A percentile compares a stretch with the other conserved stretches of the same genome.
phyloP scores from a whole-genome alignment of 1,140 invertebrate species.

The Zaprionus camerounensis region DNA sequence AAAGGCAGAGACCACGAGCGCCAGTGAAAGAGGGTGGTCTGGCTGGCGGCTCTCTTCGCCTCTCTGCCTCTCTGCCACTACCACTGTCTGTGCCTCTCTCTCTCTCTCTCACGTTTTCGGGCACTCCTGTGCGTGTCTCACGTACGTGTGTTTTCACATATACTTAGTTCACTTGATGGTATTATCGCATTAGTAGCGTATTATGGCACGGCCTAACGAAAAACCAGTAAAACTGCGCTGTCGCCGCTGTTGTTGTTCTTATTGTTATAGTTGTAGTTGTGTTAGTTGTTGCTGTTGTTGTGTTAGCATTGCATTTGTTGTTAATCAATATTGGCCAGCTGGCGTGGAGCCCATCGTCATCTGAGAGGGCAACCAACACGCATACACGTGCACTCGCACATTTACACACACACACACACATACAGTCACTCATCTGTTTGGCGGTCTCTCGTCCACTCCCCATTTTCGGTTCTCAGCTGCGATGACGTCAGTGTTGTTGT shows the following conservation, averaged over 20 bases:
- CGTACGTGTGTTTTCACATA: constrained; percentile 14
- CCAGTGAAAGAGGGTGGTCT: constrained; percentile 69
- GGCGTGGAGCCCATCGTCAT: constrained; percentile 38
- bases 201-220: constrained; percentile 52
- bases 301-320: constrained; percentile 32
- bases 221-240: constrained; percentile 36
- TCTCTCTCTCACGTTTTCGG: constrained; percentile 17
- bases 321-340: constrained; percentile 76
- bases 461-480: constrained; percentile 74
- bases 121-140: constrained; percentile 39
- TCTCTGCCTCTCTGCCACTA: not conserved
- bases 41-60: constrained; percentile 3
- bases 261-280: not conserved
- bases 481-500: constrained; percentile 81
- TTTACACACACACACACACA: constrained; percentile 25
- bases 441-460: constrained; percentile 70
- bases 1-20: constrained; percentile 53
- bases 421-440: constrained; percentile 57
- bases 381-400: constrained; percentile 21
- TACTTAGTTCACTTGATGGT: constrained; percentile 57
- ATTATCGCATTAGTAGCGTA: constrained; percentile 69
- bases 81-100: constrained; percentile 18
- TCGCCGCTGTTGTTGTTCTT: constrained; percentile 6
- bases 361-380: constrained; percentile 31
- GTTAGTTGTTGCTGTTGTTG: not conserved